A percentile compares a stretch with the other conserved stretches of the same genome.
Conservation (phyloP, 2,797 vertebrate species). For the Distichodus sexfasciatus region DNA sequence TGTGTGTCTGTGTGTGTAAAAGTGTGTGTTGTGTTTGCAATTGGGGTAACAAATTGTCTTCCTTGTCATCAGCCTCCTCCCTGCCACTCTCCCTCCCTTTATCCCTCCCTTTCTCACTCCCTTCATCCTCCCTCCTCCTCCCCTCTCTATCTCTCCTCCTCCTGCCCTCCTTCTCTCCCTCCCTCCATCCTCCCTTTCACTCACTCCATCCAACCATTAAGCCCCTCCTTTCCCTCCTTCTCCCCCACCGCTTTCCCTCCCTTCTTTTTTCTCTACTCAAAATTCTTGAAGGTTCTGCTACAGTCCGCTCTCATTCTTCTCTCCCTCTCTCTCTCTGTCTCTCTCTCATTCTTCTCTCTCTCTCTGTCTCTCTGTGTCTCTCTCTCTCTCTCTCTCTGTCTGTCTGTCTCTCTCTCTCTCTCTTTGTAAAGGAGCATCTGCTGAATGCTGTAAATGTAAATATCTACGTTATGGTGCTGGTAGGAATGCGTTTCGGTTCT, state of each 20-base stretch:
- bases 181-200: slow-evolving; percentile 42
- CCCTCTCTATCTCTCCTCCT: background rate
- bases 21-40: slow-evolving; percentile 47
- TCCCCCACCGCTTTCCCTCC: background rate
- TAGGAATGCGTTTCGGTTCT: background rate
- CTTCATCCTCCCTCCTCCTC: slow-evolving; percentile 4
- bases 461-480: background rate
- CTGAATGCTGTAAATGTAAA: background rate
- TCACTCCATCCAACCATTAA: background rate
- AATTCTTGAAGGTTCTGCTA: slow-evolving; percentile 77
- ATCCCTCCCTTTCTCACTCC: background rate
- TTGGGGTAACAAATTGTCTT: slow-evolving; percentile 73
- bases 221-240: background rate
- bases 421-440: background rate
- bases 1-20: slow-evolving; percentile 1
- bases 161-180: background rate
- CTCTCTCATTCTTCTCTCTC: slow-evolving; percentile 50
- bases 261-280: slow-evolving; percentile 72
- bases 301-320: slow-evolving; percentile 73
- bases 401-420: too few species aligned
- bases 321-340: slow-evolving; percentile 40
- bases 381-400: slow-evolving; percentile 40
- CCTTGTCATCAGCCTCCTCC: slow-evolving; percentile 70
- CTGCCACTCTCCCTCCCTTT: slow-evolving; percentile 57
- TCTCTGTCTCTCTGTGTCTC: background rate